These are phyloP conservation scores for Formica exsecta DNA, from an alignment of 1,140 invertebrate species.

Conservation along the genomic window DNA sequence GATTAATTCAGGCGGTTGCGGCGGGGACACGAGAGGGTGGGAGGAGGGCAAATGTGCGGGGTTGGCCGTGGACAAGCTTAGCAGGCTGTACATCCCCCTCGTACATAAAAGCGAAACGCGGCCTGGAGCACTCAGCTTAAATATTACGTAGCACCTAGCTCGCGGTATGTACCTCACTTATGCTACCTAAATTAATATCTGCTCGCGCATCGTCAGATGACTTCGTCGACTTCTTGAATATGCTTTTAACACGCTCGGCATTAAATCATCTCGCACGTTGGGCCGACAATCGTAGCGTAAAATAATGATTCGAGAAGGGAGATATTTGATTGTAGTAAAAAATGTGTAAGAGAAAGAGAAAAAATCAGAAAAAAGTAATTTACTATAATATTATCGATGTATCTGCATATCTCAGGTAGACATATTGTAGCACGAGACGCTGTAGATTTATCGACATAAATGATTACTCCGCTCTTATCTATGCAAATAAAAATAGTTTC, in stretches of 20 bases:
- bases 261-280: constrained; percentile 30
- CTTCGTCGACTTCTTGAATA: constrained; percentile 49
- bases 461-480: constrained; percentile 20
- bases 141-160: constrained; percentile 69
- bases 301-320: background rate
- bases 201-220: constrained; percentile 46
- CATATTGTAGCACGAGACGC: background rate
- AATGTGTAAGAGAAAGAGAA: background rate
- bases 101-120: constrained; percentile 58
- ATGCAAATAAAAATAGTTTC: constrained; percentile 3
- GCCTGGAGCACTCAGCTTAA: constrained; percentile 73
- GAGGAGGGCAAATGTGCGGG: background rate
- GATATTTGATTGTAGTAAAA: background rate
- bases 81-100: constrained; percentile 48
- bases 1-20: constrained; percentile 74
- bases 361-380: background rate
- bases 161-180: constrained; percentile 58
- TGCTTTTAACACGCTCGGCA: constrained; percentile 44
- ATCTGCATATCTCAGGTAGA: background rate
- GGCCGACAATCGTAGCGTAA: constrained; percentile 2
- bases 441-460: background rate
- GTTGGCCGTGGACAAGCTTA: constrained; percentile 69
- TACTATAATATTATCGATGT: background rate
- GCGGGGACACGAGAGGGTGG: constrained; percentile 35
- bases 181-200: constrained; percentile 66